Evolutionary conservation across 1,140 invertebrate species (phyloP).

Genomic region (Achroia grisella): DNA sequence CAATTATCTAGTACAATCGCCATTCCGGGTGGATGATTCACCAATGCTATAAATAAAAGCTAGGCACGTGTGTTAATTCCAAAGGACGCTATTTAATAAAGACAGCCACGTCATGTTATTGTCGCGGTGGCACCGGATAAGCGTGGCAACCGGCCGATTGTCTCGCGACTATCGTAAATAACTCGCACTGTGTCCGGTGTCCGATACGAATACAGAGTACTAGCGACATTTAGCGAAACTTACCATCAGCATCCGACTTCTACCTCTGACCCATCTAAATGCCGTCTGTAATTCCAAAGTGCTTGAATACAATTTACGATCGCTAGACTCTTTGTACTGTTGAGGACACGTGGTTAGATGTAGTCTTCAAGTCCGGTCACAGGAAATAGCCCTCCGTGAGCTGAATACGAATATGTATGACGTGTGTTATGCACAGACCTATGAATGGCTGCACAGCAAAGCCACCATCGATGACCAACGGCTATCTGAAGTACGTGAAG

Average conservation of each 20-base stretch:
- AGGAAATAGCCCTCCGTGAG: conserved; percentile 57
- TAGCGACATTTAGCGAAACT: conserved; percentile 25
- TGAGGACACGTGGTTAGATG: conserved; percentile 26
- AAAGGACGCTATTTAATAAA: conserved; percentile 61
- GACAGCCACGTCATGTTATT: conserved; percentile 65
- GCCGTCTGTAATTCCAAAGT: too few species aligned
- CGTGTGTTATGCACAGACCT: conserved; percentile 26
- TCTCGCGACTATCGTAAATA: conserved; percentile 66
- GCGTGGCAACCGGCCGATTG: conserved; percentile 57
- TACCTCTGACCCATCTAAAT: neutral
- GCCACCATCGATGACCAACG: conserved; percentile 4
- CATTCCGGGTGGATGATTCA: conserved; percentile 45
- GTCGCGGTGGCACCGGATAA: conserved; percentile 65
- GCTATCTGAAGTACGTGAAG: conserved; percentile 12
- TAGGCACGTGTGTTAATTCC: conserved; percentile 57
- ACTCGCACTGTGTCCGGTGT: conserved; percentile 58
- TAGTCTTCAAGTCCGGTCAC: conserved; percentile 30
- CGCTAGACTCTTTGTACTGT: conserved; percentile 16
- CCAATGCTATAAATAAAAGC: conserved; percentile 40
- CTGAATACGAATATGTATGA: conserved; percentile 60
- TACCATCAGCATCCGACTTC: conserved; percentile 1
- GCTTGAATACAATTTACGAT: conserved; percentile 4
- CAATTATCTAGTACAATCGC: conserved; percentile 26
- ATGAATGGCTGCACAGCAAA: conserved; percentile 16
- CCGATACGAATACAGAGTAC: conserved; percentile 50